Evolutionary conservation across 2,888 invertebrate genomes (phyloP), one percentile per base, ranked within the genome.

Genomic region (Dinocampus coccinellae): DNA sequence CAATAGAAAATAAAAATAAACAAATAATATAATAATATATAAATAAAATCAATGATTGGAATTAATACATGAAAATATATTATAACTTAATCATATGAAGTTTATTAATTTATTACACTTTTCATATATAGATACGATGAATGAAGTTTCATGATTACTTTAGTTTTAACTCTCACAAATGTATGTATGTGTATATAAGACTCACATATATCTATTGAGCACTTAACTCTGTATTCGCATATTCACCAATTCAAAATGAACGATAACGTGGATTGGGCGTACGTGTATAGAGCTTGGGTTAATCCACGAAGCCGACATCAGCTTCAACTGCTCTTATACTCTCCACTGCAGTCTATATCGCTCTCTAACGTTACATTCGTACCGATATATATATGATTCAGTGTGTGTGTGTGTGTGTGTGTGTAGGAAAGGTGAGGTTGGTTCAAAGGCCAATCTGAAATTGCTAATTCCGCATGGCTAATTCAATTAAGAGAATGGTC

Each of bases 401-500:
- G n/a, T n/a, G n/a, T n/a, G n/a, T n/a, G n/a, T n/a, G n/a, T n/a
- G n/a, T n/a, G n/a, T n/a, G n/a, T n/a, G 62, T 20, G 7, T 47
- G 9, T 47, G 16, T 33, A 34, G 34, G 39, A 66, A 64, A 65
- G 64, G 62, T 33, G 36, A 34, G 57, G 52, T 20, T 57, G 71
- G 71, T 72, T 73, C 70, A 69, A 74, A 79, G 69, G 80, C 80
- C 82, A 82, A 84, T 84, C 82, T 79, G 80, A 84, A 85, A 85
- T 84, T 83, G 83, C 83, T 83, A 85, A 85, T 85, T 84, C 83
- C 82, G 81, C 82, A 79, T 78, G 82, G 82, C 84, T 84, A 82
- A 86, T 85, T 85, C 83, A 85, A 85, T 85, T 86, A 85, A 82
- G 83, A 83, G 84, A 84, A 84, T 80, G 80, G 81, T 76, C 75